These are phyloP conservation scores for Drosophila kambysellisi DNA, from an alignment of 2,888 invertebrate species.

Conservation along the genomic window DNA sequence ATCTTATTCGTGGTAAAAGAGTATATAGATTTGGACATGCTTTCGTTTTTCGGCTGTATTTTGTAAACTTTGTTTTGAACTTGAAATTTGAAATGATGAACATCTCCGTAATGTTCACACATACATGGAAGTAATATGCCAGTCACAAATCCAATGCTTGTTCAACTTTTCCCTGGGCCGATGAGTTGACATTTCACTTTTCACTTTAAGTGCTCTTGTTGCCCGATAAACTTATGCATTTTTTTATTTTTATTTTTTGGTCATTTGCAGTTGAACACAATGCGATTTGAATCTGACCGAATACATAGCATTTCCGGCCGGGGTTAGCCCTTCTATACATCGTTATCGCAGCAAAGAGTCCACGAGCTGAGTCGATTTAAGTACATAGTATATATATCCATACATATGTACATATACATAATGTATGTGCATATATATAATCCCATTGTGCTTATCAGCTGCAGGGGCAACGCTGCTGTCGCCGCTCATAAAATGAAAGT, in stretches of 20 bases:
- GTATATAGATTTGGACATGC: conserved; percentile 27
- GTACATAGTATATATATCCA: background rate
- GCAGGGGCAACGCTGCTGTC: conserved; percentile 34
- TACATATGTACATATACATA: background rate
- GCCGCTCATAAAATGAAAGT: conserved; percentile 69
- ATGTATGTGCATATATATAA: background rate
- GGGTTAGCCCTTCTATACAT: conserved; percentile 41
- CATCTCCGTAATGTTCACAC: conserved; percentile 58
- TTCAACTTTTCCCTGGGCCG: conserved; percentile 59
- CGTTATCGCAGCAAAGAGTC: conserved; percentile 38
- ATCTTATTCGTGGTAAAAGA: conserved; percentile 3
- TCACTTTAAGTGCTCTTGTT: conserved; percentile 70
- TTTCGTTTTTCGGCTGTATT: conserved; percentile 47
- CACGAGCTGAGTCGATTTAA: conserved; percentile 5
- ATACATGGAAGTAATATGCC: conserved; percentile 28
- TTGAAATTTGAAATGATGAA: conserved; percentile 59
- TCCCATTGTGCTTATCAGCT: conserved; percentile 39
- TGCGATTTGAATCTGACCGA: conserved; percentile 17
- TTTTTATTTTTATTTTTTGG: conserved; percentile 34
- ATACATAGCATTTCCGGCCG: conserved; percentile 47
- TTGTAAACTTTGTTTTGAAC: conserved; percentile 68
- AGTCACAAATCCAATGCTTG: conserved; percentile 72
- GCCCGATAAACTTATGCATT: conserved; percentile 59
- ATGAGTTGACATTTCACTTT: conserved; percentile 76
- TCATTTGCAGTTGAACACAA: conserved; percentile 30